Percentiles rank a stretch among this genome's conserved stretches.
Conservation (phyloP, 2,797 vertebrate genomes). For the Neosilurus hyrtlii region DNA sequence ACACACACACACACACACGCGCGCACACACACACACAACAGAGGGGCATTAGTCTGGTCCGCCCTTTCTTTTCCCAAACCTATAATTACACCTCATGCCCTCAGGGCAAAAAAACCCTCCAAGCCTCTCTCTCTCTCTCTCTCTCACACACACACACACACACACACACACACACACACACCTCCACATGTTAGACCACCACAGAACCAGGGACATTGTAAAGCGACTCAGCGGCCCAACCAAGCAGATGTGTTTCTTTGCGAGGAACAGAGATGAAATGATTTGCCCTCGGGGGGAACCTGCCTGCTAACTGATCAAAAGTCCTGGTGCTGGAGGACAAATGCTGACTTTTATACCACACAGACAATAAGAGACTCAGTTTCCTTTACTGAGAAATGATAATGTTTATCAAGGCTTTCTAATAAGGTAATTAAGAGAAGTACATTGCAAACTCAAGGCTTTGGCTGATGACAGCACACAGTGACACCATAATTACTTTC, state of each 20-base stretch:
- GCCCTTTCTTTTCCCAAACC: conserved; percentile 20
- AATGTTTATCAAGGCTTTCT: neutral
- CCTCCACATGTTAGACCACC: conserved; percentile 11
- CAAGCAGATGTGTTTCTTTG: conserved; percentile 34
- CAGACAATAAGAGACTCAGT: neutral
- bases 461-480: neutral
- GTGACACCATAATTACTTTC: neutral
- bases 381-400: neutral
- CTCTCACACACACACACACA: too few relatives aligned
- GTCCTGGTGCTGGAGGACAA: neutral
- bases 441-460: neutral
- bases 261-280: conserved; percentile 24
- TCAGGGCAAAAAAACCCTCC: conserved; percentile 22
- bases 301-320: conserved; percentile 7
- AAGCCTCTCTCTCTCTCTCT: neutral
- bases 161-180: conserved; percentile 24
- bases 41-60: conserved; percentile 37
- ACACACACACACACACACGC: conserved; percentile 25
- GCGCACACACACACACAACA: conserved; percentile 18
- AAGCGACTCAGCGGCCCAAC: conserved; percentile 7
- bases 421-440: conserved; percentile 12
- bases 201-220: conserved; percentile 12
- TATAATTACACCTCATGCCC: conserved; percentile 48
- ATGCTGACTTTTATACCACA: neutral
- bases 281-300: conserved; percentile 11